Base-by-base conservation (phyloP, 2,113 vertebrate genomes). In the Sylvietta virens region DNA sequence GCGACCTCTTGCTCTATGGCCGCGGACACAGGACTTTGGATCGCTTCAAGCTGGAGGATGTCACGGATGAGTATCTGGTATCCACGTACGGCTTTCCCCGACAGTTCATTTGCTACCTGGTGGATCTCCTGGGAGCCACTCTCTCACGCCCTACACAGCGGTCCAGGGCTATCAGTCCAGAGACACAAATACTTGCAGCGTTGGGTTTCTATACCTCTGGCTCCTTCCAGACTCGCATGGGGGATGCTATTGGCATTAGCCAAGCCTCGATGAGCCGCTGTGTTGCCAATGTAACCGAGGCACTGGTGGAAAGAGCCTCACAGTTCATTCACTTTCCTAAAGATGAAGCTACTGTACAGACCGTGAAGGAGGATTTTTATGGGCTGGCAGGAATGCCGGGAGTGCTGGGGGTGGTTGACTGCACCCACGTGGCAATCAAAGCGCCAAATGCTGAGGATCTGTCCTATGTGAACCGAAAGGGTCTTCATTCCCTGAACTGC, bases 201-300 rank as follows among this genome's bases (percentile, higher is more conserved):
- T n/a, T 99, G 89, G 99, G 99, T n/a, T 99, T 99, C 96, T 99
- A 99, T 78, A 99, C 99, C 42, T 99, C 99, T 0, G 99, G 99
- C 11, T 99, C 99, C 8, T 99, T 99, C 94, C 99, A 99, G 98
- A 99, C 99, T 12, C 98, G 98, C 16, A 99, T 99, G 99, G 99
- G 99, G 48, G 99, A 99, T 40, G 98, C 98, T 30, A 99, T 99
- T 17, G 99, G 99, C 61, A 99, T 99, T 94, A 99, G 99, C 82
- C 99, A 99, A 96, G 99, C 99, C 13, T 99, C 99, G 27, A 99
- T 99, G 99, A 99, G 99, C 39, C 98, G 99, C 78, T 99, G 99
- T 16, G 99, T 99, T 88, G 98, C 99, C 77, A 99, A 99, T 9
- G 99, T 99, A 86, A 99, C 99, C 0, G 99, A 98, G 94, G 99